Evolutionary conservation across 2,888 invertebrate genomes (phyloP).

Genomic region (Drosophila maculinotata): DNA sequence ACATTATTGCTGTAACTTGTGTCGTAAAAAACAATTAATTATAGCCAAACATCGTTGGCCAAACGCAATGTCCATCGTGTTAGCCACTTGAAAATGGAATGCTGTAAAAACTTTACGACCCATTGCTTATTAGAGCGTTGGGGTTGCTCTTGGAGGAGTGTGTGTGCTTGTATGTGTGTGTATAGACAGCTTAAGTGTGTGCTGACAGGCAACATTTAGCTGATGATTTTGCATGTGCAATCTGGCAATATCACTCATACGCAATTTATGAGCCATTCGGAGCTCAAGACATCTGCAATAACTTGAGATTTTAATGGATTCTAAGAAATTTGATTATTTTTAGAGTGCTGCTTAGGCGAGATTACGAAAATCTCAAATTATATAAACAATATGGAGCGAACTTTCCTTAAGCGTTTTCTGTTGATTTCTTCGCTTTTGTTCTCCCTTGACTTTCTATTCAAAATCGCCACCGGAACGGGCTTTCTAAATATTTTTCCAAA

Average conservation of each 20-base stretch:
- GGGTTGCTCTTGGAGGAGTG: not conserved
- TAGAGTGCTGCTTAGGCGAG: not conserved
- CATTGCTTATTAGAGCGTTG: constrained; percentile 23
- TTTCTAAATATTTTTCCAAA: not conserved
- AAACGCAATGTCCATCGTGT: constrained; percentile 23
- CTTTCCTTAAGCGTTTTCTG: not conserved
- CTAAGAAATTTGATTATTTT: not conserved
- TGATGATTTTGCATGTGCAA: constrained; percentile 23
- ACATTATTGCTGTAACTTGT: constrained; percentile 55
- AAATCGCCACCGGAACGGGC: not conserved
- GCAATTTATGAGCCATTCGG: constrained; percentile 11
- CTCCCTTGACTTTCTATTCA: not conserved
- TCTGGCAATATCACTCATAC: constrained; percentile 23
- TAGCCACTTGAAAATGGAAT: constrained; percentile 55
- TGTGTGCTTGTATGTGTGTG: not conserved
- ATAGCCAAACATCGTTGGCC: constrained; percentile 25
- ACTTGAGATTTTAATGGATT: not conserved
- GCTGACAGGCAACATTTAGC: constrained; percentile 33
- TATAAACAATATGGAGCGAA: not conserved
- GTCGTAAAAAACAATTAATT: constrained; percentile 70
- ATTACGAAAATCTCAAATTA: no score
- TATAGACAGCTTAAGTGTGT: constrained; percentile 28
- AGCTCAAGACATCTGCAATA: not conserved
- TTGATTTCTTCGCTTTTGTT: not conserved
- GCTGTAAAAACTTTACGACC: constrained; percentile 59